These are phyloP conservation scores for Trichoplusia ni DNA, from an alignment of 1,140 invertebrate genomes.

Conservation along the genomic window DNA sequence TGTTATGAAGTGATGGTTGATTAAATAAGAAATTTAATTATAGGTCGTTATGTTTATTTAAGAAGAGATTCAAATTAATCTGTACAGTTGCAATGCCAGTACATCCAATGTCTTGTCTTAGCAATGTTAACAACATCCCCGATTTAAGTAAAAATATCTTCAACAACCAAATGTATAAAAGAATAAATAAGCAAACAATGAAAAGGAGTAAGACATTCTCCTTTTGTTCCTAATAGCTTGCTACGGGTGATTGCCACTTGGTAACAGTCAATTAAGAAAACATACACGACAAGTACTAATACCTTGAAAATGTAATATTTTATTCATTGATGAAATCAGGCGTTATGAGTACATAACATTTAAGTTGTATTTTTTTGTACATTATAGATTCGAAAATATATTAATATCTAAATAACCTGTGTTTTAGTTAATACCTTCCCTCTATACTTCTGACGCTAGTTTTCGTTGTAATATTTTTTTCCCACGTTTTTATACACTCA, in stretches of 20 bases:
- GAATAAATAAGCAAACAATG: conserved; percentile 44
- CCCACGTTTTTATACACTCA: no score
- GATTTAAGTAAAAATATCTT: conserved; percentile 64
- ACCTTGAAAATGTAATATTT: conserved; percentile 60
- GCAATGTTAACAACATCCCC: conserved; percentile 71
- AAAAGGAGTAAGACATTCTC: conserved; percentile 54
- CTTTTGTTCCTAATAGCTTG: conserved; percentile 75
- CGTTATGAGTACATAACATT: conserved; percentile 77
- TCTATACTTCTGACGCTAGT: neutral
- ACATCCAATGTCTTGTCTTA: conserved; percentile 66
- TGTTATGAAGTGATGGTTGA: conserved; percentile 81
- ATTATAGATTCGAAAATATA: conserved; percentile 81
- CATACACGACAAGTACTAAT: conserved; percentile 50
- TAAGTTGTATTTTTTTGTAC: conserved; percentile 82
- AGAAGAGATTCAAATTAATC: conserved; percentile 61
- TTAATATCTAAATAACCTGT: conserved; percentile 77
- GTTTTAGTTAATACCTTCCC: conserved; percentile 49
- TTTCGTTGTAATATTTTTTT: no score
- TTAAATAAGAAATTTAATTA: conserved; percentile 76
- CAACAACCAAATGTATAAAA: conserved; percentile 39
- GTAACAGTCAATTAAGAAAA: conserved; percentile 72
- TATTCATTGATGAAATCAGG: conserved; percentile 70
- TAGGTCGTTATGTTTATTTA: conserved; percentile 79
- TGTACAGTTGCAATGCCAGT: conserved; percentile 58
- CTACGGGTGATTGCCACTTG: conserved; percentile 54